phyloP scores from a whole-genome alignment of 2,888 invertebrate species.

The Esperia sulphurella region DNA sequence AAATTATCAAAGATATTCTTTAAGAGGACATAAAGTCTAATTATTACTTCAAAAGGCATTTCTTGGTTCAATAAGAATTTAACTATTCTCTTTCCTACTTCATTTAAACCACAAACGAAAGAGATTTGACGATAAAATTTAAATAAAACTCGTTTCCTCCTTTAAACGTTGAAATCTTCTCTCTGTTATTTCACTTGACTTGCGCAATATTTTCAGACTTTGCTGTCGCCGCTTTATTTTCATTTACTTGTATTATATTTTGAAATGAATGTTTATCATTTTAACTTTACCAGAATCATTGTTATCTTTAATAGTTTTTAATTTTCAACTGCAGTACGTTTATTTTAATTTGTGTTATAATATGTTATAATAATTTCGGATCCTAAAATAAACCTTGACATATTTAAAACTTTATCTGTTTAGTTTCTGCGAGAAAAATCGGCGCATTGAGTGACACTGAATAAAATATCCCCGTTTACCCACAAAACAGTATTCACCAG shows the following conservation, averaged over 20 bases:
- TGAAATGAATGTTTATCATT: no score
- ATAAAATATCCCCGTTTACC: conserved; percentile 14
- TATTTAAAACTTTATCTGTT: no score
- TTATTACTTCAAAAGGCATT: conserved; percentile 19
- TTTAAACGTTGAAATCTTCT: conserved; percentile 32
- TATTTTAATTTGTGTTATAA: no score
- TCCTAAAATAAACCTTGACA: no score
- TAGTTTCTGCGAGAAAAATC: conserved; percentile 1
- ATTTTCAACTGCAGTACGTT: no score
- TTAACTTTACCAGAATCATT: no score
- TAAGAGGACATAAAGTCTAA: not conserved
- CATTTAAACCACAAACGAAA: conserved; percentile 36
- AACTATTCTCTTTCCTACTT: conserved; percentile 38
- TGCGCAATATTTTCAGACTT: not conserved
- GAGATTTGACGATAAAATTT: conserved; percentile 44
- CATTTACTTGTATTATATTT: not conserved
- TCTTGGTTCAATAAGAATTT: conserved; percentile 30
- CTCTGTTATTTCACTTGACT: conserved; percentile 1
- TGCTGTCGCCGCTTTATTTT: not conserved
- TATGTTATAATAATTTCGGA: not conserved
- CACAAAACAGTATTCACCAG: conserved; percentile 28
- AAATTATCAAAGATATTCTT: not conserved
- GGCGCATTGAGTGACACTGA: conserved; percentile 6
- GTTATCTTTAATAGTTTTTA: no score
- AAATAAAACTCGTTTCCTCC: conserved; percentile 44